Evolutionary conservation across 2,797 vertebrate genomes (phyloP), one percentile per base, ranked within the genome.

Genomic region (Nannoperca australis): DNA sequence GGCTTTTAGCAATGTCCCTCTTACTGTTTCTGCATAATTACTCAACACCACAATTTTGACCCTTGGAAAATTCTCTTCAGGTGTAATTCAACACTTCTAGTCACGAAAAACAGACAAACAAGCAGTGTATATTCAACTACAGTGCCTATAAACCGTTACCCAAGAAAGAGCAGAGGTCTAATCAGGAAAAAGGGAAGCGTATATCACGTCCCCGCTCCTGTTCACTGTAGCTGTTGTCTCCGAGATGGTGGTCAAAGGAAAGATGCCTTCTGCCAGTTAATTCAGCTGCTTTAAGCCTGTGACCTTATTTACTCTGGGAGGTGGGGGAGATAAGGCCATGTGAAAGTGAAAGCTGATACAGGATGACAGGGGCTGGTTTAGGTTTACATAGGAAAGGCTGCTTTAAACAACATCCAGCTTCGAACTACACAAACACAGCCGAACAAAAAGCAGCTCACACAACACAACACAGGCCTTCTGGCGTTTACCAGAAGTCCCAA

Each of bases 381-480:
- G 36, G 15, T 58, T 70, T 63, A 63, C 34, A 82, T 0, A 38
- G 2, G 6, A 24, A 34, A 55, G 40, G 40, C 42, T 71, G 40
- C 27, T 5, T 54, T 50, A 45, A 61, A 68, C 67, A 77, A 65
- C 42, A 65, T 12, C 13, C 36, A 15, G 49, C 40, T 34, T 22
- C 66, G 5, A 47, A 51, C 53, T 20, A 47, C 49, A 58, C 32
- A 40, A 44, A 59, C 56, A 60, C 22, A 45, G 50, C 0, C 34
- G 49, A 68, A 90, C 83, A 90, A 75, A 78, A 62, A 71, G 36
- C 70, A 84, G 58, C 1, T 24, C 53, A 66, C 3, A 59, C 2
- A 83, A 66, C 55, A 82, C 68, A 74, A 11, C 62, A 58, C 44
- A 51, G 87, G 87, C 89, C 88, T 87, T 87, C 88, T 85, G 75